Percentiles rank a stretch among this genome's conserved stretches.
These are phyloP conservation scores for Casuarius casuarius DNA, from an alignment of 2,113 vertebrate species.

Conservation along the genomic window DNA sequence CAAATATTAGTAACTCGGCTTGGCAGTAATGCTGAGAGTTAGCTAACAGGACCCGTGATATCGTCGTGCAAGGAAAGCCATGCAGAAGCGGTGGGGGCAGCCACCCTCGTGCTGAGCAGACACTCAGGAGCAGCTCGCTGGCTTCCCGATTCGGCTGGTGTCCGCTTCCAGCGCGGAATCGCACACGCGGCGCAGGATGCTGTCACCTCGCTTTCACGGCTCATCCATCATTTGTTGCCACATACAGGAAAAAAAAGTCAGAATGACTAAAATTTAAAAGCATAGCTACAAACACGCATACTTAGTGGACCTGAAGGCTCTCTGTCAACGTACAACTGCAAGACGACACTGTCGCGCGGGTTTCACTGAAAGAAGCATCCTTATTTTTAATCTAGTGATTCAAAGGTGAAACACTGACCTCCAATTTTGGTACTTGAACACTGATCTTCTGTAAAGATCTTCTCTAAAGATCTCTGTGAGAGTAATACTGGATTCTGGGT, in stretches of 20 bases:
- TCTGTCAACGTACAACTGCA: background rate
- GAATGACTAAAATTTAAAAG: background rate
- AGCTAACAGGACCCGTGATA: background rate
- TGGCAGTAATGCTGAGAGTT: background rate
- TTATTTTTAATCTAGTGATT: background rate
- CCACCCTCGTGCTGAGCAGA: background rate
- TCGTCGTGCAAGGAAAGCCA: background rate
- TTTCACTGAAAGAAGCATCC: background rate
- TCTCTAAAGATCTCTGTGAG: background rate
- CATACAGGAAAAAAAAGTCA: background rate
- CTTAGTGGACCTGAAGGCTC: background rate
- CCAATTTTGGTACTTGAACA: background rate
- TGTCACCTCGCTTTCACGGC: background rate
- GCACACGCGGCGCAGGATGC: background rate
- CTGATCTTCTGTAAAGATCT: background rate
- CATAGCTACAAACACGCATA: background rate
- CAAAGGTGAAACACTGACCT: background rate
- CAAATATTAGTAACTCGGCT: background rate
- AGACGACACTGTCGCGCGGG: background rate
- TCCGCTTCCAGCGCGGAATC: background rate
- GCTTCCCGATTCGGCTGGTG: background rate
- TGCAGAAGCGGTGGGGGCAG: background rate
- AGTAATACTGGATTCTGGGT: background rate
- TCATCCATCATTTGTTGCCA: background rate
- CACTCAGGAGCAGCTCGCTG: background rate